Evolutionary conservation across 2,113 vertebrate species (phyloP), one percentile per base, ranked within the genome.

Genomic region (Calyptommatus sinebrachiatus): DNA sequence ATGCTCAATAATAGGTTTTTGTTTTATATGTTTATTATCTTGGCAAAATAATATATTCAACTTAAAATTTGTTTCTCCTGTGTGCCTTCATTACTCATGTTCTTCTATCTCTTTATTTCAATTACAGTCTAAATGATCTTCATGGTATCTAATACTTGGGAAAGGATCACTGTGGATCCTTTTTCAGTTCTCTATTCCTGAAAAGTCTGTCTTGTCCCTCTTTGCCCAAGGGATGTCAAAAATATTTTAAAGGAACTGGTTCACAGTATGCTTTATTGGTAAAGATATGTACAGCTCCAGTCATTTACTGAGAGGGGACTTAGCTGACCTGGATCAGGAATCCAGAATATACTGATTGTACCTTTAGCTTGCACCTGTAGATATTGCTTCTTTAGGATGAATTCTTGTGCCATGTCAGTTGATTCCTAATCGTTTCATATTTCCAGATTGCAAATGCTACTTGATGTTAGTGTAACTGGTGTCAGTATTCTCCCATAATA

Each of bases 61-160:
- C 89, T 81, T 90, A 78, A 69, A 86, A 80, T 91, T 77, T 80
- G 81, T 79, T 88, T 82, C 67, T 85, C 79, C 79, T 29, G 21
- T 46, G 83, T 79, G 75, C 82, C 86, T 90, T 61, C 35, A 75
- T 41, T 79, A 21, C 0, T 77, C 69, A 85, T 78, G 77, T 41
- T 45, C 12, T n/a, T 8, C 26, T 1, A 24, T 45, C 1, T 5
- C 8, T 81, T 24, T 57, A n/a, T 48, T 63, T 62, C 85, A 78
- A 70, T 77, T 1, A 0, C 2, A 1, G 48, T 0, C 9, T 29
- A 4, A 57, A 18, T 84, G 89, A 90, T 79, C 85, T 16, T 28
- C 1, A 79, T 3, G 1, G 78, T 78, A 89, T 87, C 87, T 86
- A 85, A 86, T 72, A 72, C 79, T 3, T 71, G 80, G 81, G n/a